A percentile compares a stretch with the other conserved stretches of the same genome.
phyloP scores from a whole-genome alignment of 2,113 vertebrate species.

The Bubo blakistoni region DNA sequence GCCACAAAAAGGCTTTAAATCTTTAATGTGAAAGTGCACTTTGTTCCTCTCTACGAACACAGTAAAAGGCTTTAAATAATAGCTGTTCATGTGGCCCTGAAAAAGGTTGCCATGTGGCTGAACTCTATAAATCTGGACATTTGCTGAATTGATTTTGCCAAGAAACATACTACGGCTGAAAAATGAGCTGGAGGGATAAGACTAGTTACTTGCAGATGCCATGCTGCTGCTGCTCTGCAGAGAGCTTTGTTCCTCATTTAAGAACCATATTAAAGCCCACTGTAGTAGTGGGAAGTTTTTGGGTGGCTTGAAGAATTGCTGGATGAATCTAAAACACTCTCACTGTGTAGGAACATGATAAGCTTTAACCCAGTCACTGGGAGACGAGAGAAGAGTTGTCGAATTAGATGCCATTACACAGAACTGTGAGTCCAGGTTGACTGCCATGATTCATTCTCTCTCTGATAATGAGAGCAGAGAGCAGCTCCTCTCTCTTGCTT shows the following conservation, averaged over 20 bases:
- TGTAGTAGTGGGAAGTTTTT: neutral
- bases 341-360: neutral
- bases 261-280: neutral
- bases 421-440: neutral
- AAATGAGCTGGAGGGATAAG: constrained; percentile 37
- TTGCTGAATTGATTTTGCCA: constrained; percentile 64
- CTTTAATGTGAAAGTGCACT: constrained; percentile 55
- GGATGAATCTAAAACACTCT: neutral
- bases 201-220: constrained; percentile 10
- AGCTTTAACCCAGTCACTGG: neutral
- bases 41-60: constrained; percentile 36
- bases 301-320: neutral
- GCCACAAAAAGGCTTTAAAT: constrained; percentile 59
- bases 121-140: constrained; percentile 68
- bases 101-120: constrained; percentile 54
- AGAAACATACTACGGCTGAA: constrained; percentile 38
- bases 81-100: constrained; percentile 55
- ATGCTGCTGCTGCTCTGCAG: neutral
- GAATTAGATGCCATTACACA: neutral
- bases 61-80: constrained; percentile 68
- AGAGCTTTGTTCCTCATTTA: neutral
- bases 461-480: neutral
- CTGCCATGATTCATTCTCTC: neutral
- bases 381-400: neutral
- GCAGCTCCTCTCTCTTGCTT: neutral